phyloP scores from a whole-genome alignment of 2,888 invertebrate genomes.

The Apocheima hispidaria region DNA sequence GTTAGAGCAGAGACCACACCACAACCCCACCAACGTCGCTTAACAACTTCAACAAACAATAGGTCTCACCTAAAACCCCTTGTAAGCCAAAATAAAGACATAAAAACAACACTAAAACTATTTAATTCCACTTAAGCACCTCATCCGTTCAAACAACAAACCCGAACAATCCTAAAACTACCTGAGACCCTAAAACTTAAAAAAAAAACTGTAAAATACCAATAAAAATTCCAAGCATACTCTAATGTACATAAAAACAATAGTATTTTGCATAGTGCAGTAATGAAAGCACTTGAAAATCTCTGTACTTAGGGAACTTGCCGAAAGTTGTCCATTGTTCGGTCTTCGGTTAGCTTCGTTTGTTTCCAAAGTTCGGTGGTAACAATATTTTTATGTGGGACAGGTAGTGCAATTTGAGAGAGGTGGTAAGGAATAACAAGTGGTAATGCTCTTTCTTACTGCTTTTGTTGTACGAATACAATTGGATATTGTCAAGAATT shows the following conservation, averaged over 20 bases:
- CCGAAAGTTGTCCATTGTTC: conserved; percentile 40
- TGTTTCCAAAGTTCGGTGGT: conserved; percentile 35
- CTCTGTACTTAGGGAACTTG: conserved; percentile 47
- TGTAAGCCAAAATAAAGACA: conserved; percentile 18
- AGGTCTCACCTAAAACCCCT: not conserved
- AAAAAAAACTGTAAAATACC: conserved; percentile 28
- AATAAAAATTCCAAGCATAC: conserved; percentile 46
- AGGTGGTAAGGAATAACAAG: conserved; percentile 1
- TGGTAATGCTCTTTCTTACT: not conserved
- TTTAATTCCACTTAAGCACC: conserved; percentile 27
- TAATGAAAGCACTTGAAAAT: conserved; percentile 51
- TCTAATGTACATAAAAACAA: conserved; percentile 48
- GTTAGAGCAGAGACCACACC: not conserved
- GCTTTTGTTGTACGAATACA: not conserved
- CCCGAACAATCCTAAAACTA: conserved; percentile 27
- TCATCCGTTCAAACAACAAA: conserved; percentile 24
- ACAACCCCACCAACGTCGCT: not conserved
- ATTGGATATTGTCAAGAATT: not conserved
- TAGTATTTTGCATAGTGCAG: conserved; percentile 44
- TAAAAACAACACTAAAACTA: conserved; percentile 30
- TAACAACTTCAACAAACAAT: conserved; percentile 17
- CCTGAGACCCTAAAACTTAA: conserved; percentile 34
- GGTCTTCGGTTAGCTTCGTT: conserved; percentile 24
- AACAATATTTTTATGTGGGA: conserved; percentile 42
- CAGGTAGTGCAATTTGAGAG: conserved; percentile 33